phyloP scores from a whole-genome alignment of 2,888 invertebrate genomes.

The Myathropa florea region DNA sequence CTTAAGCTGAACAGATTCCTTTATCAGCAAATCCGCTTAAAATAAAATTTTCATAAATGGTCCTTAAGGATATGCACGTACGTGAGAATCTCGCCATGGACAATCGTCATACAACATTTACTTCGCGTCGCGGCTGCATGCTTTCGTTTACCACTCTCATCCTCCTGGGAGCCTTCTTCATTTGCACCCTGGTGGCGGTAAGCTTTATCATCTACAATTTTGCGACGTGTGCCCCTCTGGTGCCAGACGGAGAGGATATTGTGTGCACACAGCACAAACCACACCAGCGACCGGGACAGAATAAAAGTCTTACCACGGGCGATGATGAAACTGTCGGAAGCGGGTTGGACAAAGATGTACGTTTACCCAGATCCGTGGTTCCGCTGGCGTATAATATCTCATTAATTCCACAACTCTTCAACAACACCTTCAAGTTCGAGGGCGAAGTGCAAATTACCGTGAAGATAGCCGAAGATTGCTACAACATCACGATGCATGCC shows the following conservation, averaged over 20 bases:
- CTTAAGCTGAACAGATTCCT: conserved; percentile 19
- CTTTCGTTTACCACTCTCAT: conserved; percentile 85
- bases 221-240: conserved; percentile 84
- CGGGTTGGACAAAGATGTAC: conserved; percentile 83
- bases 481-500: conserved; percentile 88
- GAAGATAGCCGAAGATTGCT: conserved; percentile 83
- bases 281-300: conserved; percentile 60
- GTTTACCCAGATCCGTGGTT: conserved; percentile 85
- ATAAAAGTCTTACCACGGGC: conserved; percentile 49
- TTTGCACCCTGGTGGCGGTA: conserved; percentile 85
- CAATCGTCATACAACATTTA: conserved; percentile 73
- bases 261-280: conserved; percentile 76
- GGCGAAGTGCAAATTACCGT: conserved; percentile 86
- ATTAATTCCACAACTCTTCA: conserved; percentile 87
- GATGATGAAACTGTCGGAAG: conserved; percentile 62
- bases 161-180: conserved; percentile 84
- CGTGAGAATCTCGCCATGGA: conserved; percentile 73
- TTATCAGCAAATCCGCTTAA: conserved; percentile 29
- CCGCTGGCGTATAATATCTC: conserved; percentile 87
- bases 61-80: conserved; percentile 77
- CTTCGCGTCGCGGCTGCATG: conserved; percentile 82
- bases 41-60: conserved; percentile 72
- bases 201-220: conserved; percentile 90
- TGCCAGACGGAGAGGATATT: conserved; percentile 75
- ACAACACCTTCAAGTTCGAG: conserved; percentile 89